Conservation (phyloP, 2,888 invertebrate species). For the Pachycephus smyrnensis region DNA sequence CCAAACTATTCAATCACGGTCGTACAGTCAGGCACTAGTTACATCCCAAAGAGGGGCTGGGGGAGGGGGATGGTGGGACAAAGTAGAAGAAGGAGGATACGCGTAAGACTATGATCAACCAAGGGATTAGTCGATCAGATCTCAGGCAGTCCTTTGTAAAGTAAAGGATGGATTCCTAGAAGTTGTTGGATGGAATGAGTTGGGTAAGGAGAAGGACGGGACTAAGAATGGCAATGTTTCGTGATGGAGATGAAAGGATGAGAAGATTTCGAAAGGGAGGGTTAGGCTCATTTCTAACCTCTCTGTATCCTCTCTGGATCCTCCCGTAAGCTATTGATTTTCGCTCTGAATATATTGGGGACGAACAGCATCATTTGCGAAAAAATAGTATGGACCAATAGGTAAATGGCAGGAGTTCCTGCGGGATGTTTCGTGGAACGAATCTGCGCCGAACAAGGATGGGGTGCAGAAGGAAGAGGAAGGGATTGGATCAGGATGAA, state of each 20-base stretch:
- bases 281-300: background rate
- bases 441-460: background rate
- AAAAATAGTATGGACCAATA: background rate
- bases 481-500: background rate
- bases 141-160: background rate
- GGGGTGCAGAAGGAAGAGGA: background rate
- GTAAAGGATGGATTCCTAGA: background rate
- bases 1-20: background rate
- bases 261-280: background rate
- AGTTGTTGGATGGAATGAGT: background rate
- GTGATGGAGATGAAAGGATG: background rate
- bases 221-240: background rate
- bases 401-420: background rate
- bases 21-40: background rate
- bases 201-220: background rate
- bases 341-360: background rate
- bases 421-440: background rate
- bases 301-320: background rate
- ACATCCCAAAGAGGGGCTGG: background rate
- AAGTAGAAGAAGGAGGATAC: background rate
- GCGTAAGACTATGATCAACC: background rate
- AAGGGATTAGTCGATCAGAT: background rate
- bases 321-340: conserved; percentile 2
- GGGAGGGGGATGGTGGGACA: too few relatives aligned
- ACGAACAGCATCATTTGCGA: background rate